Conservation (phyloP, 1,140 invertebrate genomes). For the Drosophila bipectinata region DNA sequence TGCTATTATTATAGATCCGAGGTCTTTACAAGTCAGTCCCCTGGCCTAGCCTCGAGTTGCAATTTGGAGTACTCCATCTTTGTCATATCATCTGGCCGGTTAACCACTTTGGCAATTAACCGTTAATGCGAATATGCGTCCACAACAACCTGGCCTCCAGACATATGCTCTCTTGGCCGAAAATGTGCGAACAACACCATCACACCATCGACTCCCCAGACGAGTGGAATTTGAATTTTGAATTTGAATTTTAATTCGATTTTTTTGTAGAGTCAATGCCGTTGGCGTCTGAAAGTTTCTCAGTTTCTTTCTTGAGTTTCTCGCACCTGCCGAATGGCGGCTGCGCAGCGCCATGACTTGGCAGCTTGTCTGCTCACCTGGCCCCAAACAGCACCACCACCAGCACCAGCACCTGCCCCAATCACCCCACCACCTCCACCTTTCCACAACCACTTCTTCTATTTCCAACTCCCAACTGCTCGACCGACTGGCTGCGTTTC, state of each 20-base stretch:
- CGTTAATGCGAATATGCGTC: slow-evolving; percentile 17
- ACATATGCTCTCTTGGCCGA: slow-evolving; percentile 20
- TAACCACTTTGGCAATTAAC: slow-evolving; percentile 53
- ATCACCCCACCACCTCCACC: neutral
- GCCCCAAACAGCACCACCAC: neutral
- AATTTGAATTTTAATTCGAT: slow-evolving; percentile 29
- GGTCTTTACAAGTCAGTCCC: slow-evolving; percentile 44
- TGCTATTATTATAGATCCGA: neutral
- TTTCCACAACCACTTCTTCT: slow-evolving; percentile 1
- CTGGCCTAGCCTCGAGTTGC: slow-evolving; percentile 36
- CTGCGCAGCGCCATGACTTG: slow-evolving; percentile 47
- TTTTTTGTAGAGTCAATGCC: slow-evolving; percentile 46
- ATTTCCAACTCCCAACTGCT: slow-evolving; percentile 38
- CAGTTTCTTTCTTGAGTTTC: slow-evolving; percentile 31
- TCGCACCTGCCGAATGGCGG: slow-evolving; percentile 44
- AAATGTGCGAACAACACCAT: slow-evolving; percentile 61
- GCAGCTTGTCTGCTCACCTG: slow-evolving; percentile 36
- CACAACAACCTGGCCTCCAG: slow-evolving; percentile 30
- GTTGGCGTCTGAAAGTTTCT: slow-evolving; percentile 49
- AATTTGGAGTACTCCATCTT: slow-evolving; percentile 16
- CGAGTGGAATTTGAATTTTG: slow-evolving; percentile 37
- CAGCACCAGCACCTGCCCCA: slow-evolving; percentile 3
- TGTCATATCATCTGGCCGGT: neutral
- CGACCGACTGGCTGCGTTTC: slow-evolving; percentile 51
- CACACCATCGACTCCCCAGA: slow-evolving; percentile 25